phyloP scores from a whole-genome alignment of 2,888 invertebrate species.

The Trichopria drosophilae region DNA sequence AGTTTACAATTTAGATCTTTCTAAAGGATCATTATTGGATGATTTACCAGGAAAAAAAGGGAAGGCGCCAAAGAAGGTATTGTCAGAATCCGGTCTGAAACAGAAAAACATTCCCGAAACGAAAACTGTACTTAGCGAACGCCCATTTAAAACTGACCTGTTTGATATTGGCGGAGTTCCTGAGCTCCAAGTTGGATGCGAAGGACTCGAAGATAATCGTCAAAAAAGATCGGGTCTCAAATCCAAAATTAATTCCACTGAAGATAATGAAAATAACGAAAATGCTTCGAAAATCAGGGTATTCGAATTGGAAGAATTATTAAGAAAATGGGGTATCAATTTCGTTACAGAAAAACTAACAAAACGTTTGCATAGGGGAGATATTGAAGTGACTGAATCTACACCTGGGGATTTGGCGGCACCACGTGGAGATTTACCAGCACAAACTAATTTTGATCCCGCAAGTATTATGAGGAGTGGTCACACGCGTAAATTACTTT shows the following conservation, averaged over 20 bases:
- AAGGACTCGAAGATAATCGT: constrained; percentile 42
- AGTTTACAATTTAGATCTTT: constrained; percentile 47
- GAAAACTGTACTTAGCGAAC: constrained; percentile 22
- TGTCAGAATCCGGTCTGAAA: constrained; percentile 36
- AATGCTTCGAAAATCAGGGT: background rate
- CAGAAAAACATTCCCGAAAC: constrained; percentile 36
- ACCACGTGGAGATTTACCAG: constrained; percentile 21
- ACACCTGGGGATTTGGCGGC: background rate
- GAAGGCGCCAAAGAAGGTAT: constrained; percentile 19
- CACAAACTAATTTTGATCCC: background rate
- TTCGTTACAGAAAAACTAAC: constrained; percentile 5
- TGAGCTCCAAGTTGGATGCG: constrained; percentile 49
- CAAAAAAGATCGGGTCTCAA: constrained; percentile 42
- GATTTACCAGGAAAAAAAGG: background rate
- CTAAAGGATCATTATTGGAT: constrained; percentile 31
- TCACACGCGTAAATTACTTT: constrained; percentile 22
- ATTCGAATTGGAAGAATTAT: constrained; percentile 13
- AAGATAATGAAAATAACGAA: constrained; percentile 4
- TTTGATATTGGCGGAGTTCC: constrained; percentile 47
- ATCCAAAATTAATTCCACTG: no score
- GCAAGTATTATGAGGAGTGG: constrained; percentile 35
- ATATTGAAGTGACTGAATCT: constrained; percentile 11
- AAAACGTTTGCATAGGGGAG: constrained; percentile 16
- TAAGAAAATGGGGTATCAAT: constrained; percentile 23
- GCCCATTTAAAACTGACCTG: constrained; percentile 16